Conservation (phyloP, 2,888 invertebrate species). For the Chesias legatella region DNA sequence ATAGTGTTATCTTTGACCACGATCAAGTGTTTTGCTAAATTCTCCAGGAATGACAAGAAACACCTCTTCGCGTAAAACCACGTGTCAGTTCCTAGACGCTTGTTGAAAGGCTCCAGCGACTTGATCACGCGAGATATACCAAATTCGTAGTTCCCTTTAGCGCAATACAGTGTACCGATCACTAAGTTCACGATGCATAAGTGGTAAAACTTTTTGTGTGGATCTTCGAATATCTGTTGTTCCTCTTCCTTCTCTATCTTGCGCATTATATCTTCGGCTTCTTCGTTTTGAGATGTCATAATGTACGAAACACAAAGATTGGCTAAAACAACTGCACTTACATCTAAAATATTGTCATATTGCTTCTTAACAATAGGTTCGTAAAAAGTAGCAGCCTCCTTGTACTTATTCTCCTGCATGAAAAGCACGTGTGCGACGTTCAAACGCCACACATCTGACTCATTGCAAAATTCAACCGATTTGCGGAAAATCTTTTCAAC, state of each 20-base stretch:
- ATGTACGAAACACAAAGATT: constrained; percentile 99
- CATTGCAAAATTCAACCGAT: constrained; percentile 98
- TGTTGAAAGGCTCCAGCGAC: constrained; percentile 95
- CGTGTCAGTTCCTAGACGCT: constrained; percentile 97
- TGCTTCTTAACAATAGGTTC: constrained; percentile 98
- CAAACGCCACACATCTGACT: constrained; percentile 97
- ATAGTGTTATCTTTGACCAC: constrained; percentile 92
- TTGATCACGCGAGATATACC: constrained; percentile 98
- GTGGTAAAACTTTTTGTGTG: constrained; percentile 96
- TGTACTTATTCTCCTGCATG: constrained; percentile 99
- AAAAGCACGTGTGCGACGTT: constrained; percentile 99
- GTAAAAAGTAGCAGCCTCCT: constrained; percentile 98
- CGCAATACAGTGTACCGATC: constrained; percentile 98
- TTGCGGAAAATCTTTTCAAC: constrained; percentile 98
- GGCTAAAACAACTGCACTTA: constrained; percentile 98
- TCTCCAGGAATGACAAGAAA: constrained; percentile 95
- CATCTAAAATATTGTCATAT: constrained; percentile 95
- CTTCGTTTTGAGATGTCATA: constrained; percentile 99
- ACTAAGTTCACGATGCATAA: constrained; percentile 99
- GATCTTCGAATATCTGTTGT: constrained; percentile 93
- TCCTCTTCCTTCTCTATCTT: constrained; percentile 99
- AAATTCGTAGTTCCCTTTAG: constrained; percentile 99
- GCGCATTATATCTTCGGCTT: constrained; percentile 98
- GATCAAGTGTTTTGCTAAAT: constrained; percentile 93
- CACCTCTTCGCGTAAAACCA: constrained; percentile 99